phyloP scores from a whole-genome alignment of 2,888 invertebrate genomes.

The Alviniconcha strummeri region DNA sequence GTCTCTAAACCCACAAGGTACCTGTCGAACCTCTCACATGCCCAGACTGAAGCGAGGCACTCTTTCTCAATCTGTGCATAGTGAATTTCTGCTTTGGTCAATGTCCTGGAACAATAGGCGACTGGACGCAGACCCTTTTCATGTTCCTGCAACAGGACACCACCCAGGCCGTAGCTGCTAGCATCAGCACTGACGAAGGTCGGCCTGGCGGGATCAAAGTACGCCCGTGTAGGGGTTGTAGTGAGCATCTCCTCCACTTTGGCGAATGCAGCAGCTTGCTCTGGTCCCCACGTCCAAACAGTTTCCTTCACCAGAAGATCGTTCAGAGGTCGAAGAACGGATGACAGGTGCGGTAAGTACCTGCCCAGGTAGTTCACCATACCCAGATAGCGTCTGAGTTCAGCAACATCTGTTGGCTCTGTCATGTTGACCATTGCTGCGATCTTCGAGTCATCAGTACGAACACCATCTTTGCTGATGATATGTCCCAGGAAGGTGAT shows the following conservation, averaged over 20 bases:
- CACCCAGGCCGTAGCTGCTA: neutral
- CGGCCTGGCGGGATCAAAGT: neutral
- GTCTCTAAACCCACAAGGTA: constrained; percentile 5
- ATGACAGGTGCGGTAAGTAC: constrained; percentile 3
- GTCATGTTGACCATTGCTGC: constrained; percentile 10
- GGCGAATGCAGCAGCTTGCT: neutral
- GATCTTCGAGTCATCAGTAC: neutral
- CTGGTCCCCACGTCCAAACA: constrained; percentile 15
- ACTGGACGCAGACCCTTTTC: neutral
- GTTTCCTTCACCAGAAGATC: constrained; percentile 14
- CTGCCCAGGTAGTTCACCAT: constrained; percentile 17
- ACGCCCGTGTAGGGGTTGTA: neutral
- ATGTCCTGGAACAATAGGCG: constrained; percentile 8
- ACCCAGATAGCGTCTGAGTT: neutral
- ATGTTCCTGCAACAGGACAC: neutral
- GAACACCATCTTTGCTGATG: constrained; percentile 12
- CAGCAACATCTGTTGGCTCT: neutral
- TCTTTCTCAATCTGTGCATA: constrained; percentile 11
- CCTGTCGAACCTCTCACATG: constrained; percentile 5
- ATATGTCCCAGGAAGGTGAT: neutral
- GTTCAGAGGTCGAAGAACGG: neutral
- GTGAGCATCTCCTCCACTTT: neutral
- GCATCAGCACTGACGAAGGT: constrained; percentile 8
- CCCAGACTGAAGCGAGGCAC: neutral
- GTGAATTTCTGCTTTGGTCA: neutral